Evolutionary conservation across 2,888 invertebrate genomes (phyloP), one percentile per base, ranked within the genome.

Genomic region (Drosophila crucigera): DNA sequence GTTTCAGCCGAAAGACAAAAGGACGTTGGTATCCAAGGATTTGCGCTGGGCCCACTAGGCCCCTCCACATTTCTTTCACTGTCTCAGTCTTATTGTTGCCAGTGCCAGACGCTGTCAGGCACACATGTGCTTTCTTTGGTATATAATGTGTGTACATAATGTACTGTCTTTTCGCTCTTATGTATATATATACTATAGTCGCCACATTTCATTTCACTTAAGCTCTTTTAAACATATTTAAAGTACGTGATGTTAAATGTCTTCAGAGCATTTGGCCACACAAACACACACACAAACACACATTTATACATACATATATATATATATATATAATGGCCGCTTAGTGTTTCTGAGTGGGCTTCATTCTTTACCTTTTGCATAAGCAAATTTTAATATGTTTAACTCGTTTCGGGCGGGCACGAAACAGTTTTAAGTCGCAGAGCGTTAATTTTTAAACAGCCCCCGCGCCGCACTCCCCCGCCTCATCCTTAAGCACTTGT

Each of bases 361-460:
- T 69, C 66, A 58, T 78, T 73, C 80, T 73, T 63, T 64, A 76
- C 86, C 76, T 80, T 83, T 77, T 73, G 77, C 87, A 89, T 86
- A 89, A 77, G 89, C 91, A 86, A 84, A 91, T 91, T 85, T 87
- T 91, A 86, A 91, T 91, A 86, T 90, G 90, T 91, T 91, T 91
- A 91, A 86, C 90, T 91, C 91, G 82, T 84, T 90, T 76, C 41
- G 89, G 49, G 28, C 49, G 30, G 60, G 47, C 54, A 67, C 68
- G 68, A 61, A 30, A 47, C 59, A 82, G 35, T 64, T 78, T 33
- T 66, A 55, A 69, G 62, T 58, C 70, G 76, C 76, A 82, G 52
- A 76, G 74, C 83, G 85, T 91, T 90, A 82, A 86, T 86, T 86
- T 91, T 91, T 86, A 79, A 86, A 76, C 68, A 91, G 73, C 66